Evolutionary conservation across 2,113 vertebrate genomes (phyloP).

Genomic region (Apistogramma diplotaenia): DNA sequence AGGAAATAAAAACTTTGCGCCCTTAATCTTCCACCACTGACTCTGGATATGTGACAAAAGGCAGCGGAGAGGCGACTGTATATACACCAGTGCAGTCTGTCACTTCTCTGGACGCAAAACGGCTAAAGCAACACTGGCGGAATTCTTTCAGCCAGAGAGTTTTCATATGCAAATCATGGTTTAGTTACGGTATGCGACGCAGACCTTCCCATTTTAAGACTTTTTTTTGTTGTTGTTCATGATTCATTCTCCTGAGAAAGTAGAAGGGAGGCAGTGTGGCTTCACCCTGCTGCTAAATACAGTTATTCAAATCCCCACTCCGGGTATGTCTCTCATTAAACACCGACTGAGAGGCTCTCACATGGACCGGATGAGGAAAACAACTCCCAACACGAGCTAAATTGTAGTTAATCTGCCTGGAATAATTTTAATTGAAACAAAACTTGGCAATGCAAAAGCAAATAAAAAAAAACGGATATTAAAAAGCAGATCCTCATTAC

Average conservation of each 20-base stretch:
- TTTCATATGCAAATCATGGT: slow-evolving; percentile 84
- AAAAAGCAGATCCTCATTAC: background rate
- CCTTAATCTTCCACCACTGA: slow-evolving; percentile 63
- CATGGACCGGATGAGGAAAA: slow-evolving; percentile 29
- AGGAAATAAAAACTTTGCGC: slow-evolving; percentile 49
- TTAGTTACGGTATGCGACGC: slow-evolving; percentile 83
- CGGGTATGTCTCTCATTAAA: slow-evolving; percentile 68
- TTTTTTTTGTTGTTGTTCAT: slow-evolving; percentile 78
- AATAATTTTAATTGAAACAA: background rate
- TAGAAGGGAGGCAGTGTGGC: slow-evolving; percentile 62
- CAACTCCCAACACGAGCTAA: slow-evolving; percentile 12
- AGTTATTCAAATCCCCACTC: slow-evolving; percentile 71
- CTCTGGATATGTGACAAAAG: slow-evolving; percentile 62
- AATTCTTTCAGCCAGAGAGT: slow-evolving; percentile 77
- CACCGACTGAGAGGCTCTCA: slow-evolving; percentile 38
- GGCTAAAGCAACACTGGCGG: slow-evolving; percentile 70
- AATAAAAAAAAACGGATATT: background rate
- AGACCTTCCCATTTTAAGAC: slow-evolving; percentile 79
- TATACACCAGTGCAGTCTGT: slow-evolving; percentile 58
- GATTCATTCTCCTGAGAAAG: slow-evolving; percentile 75
- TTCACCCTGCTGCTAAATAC: slow-evolving; percentile 70
- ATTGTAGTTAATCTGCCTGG: slow-evolving; percentile 1
- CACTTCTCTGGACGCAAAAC: slow-evolving; percentile 65
- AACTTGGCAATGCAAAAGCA: background rate
- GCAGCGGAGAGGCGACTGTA: slow-evolving; percentile 54